Percentiles rank a stretch among this genome's conserved stretches.
phyloP scores from a whole-genome alignment of 2,797 vertebrate species.

The Rhabdomys pumilio region DNA sequence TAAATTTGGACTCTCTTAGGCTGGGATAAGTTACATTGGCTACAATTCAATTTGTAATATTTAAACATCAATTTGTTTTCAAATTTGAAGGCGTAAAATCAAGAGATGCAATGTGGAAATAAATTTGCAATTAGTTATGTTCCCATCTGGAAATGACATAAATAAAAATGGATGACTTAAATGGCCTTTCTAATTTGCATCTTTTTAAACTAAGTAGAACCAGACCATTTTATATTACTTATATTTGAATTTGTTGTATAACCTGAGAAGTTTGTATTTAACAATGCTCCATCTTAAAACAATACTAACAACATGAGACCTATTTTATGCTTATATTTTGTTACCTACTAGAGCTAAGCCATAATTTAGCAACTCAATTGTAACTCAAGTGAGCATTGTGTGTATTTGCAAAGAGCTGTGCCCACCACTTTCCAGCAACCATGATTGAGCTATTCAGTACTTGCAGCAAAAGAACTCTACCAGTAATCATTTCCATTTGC shows the following conservation, averaged over 20 bases:
- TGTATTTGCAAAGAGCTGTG: not conserved
- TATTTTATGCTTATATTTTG: conserved; percentile 54
- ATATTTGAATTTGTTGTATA: conserved; percentile 67
- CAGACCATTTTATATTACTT: conserved; percentile 70
- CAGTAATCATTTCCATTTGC: not conserved
- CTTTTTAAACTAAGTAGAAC: conserved; percentile 77
- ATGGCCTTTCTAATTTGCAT: conserved; percentile 75
- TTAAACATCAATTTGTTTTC: conserved; percentile 78
- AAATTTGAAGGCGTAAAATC: conserved; percentile 75
- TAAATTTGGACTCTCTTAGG: conserved; percentile 44
- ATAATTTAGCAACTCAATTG: conserved; percentile 55
- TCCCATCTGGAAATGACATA: conserved; percentile 73
- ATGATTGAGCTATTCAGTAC: not conserved
- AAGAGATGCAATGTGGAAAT: not conserved
- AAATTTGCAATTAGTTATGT: conserved; percentile 74
- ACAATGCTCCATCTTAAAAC: conserved; percentile 51
- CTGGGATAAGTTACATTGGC: conserved; percentile 67
- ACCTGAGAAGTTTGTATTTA: conserved; percentile 62
- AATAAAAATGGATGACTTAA: conserved; percentile 76
- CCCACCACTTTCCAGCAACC: conserved; percentile 44
- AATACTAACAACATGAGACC: conserved; percentile 35
- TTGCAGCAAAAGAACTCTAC: not conserved
- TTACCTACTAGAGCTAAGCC: conserved; percentile 39
- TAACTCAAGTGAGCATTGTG: conserved; percentile 14
- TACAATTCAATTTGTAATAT: conserved; percentile 77